These are phyloP conservation scores for Gymnothorax javanicus DNA, from an alignment of 2,797 vertebrate species.

Conservation along the genomic window DNA sequence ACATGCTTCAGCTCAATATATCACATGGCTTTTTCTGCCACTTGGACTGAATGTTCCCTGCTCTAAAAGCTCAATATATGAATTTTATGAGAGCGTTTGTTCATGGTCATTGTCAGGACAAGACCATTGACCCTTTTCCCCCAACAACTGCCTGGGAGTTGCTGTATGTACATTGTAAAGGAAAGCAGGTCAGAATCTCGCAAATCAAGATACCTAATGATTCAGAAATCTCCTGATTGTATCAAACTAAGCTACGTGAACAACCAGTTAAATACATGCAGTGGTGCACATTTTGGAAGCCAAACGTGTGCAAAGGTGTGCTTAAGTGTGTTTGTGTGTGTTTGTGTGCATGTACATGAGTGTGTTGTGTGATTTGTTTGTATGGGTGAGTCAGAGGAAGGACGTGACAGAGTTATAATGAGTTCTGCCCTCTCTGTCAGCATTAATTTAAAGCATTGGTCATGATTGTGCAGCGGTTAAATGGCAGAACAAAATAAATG, in stretches of 20 bases:
- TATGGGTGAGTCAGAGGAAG: slow-evolving; percentile 29
- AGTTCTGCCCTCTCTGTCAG: neutral
- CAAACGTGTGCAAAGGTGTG: slow-evolving; percentile 55
- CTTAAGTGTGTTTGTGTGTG: slow-evolving; percentile 51
- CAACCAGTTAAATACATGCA: slow-evolving; percentile 41
- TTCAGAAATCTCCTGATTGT: neutral
- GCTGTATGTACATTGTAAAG: neutral
- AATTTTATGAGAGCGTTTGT: slow-evolving; percentile 9
- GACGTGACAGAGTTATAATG: slow-evolving; percentile 23
- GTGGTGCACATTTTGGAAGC: slow-evolving; percentile 43
- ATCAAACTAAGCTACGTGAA: neutral
- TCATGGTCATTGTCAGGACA: neutral
- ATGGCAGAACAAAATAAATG: neutral
- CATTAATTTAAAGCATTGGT: neutral
- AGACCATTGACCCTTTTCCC: slow-evolving; percentile 1
- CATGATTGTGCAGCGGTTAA: slow-evolving; percentile 10
- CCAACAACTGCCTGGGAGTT: slow-evolving; percentile 16
- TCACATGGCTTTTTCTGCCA: neutral
- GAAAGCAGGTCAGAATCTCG: neutral
- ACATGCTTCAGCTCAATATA: neutral
- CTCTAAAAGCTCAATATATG: neutral
- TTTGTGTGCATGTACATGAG: slow-evolving; percentile 51
- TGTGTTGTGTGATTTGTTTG: slow-evolving; percentile 26
- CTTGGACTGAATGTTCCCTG: neutral
- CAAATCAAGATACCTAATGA: neutral